Percentiles rank a stretch among this genome's conserved stretches.
phyloP scores from a whole-genome alignment of 2,888 invertebrate species.

The Eledona agricola region DNA sequence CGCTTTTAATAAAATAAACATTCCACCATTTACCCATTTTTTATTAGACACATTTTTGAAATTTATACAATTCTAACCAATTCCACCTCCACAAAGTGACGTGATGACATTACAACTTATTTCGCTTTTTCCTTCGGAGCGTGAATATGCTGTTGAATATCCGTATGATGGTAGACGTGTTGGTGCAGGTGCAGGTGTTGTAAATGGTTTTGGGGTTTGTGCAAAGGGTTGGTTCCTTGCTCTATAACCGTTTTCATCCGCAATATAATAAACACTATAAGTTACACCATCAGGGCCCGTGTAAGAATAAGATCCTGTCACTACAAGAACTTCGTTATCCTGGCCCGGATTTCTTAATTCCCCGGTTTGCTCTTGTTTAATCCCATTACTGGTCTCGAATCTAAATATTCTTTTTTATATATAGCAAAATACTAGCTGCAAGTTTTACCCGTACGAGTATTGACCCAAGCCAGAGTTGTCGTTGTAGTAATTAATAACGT shows the following conservation, averaged over 20 bases:
- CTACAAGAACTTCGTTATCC: slow-evolving; percentile 62
- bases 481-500: slow-evolving; percentile 68
- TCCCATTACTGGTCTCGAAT: slow-evolving; percentile 63
- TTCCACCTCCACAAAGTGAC: no score
- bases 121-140: no score
- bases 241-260: slow-evolving; percentile 69
- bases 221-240: no score
- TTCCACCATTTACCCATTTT: no score
- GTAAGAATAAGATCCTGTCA: slow-evolving; percentile 64
- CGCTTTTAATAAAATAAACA: no score
- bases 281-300: slow-evolving; percentile 64
- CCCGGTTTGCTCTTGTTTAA: slow-evolving; percentile 59
- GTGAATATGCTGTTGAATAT: no score
- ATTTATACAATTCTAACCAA: no score
- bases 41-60: no score
- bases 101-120: no score
- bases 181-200: no score
- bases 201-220: no score
- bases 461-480: slow-evolving; percentile 68
- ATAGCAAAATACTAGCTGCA: slow-evolving; percentile 2
- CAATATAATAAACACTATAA: slow-evolving; percentile 62
- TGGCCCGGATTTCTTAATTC: slow-evolving; percentile 61
- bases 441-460: slow-evolving; percentile 63
- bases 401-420: slow-evolving; percentile 39
- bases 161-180: no score